Conservation (phyloP, 1,140 invertebrate genomes). For the Trinorchestia longiramus region DNA sequence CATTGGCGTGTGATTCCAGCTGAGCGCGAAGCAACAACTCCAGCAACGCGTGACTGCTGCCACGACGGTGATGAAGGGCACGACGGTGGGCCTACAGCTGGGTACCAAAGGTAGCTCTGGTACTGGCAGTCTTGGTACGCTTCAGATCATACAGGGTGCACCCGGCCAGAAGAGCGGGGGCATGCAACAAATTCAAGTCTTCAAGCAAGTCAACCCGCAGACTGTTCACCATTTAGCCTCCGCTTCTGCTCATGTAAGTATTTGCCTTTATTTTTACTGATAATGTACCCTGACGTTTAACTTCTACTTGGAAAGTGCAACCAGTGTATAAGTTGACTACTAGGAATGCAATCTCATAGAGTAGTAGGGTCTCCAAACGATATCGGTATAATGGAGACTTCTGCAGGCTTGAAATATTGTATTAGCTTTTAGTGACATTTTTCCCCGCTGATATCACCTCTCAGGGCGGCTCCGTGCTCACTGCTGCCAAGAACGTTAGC, state of each 20-base stretch:
- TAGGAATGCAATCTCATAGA: background rate
- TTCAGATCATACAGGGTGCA: conserved; percentile 75
- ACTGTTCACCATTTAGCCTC: conserved; percentile 22
- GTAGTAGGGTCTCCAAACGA: background rate
- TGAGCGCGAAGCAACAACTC: conserved; percentile 11
- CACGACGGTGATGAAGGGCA: conserved; percentile 60
- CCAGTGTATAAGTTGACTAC: background rate
- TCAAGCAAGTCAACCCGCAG: conserved; percentile 74
- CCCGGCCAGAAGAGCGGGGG: conserved; percentile 75
- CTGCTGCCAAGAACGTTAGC: conserved; percentile 16
- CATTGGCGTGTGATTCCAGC: background rate
- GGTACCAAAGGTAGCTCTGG: conserved; percentile 64
- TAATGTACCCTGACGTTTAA: background rate
- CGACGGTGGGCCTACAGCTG: conserved; percentile 64
- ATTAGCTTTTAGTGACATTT: too few species aligned
- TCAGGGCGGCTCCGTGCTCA: background rate
- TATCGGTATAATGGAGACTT: background rate
- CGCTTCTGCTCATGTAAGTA: conserved; percentile 8
- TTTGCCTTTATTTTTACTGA: background rate
- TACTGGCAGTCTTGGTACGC: conserved; percentile 67
- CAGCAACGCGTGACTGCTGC: conserved; percentile 52
- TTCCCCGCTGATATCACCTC: background rate
- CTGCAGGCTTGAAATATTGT: too few species aligned
- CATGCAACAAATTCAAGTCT: conserved; percentile 83
- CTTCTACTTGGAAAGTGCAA: background rate